Evolutionary conservation across 1,140 invertebrate species (phyloP).

Genomic region (Leptinotarsa defecta): DNA sequence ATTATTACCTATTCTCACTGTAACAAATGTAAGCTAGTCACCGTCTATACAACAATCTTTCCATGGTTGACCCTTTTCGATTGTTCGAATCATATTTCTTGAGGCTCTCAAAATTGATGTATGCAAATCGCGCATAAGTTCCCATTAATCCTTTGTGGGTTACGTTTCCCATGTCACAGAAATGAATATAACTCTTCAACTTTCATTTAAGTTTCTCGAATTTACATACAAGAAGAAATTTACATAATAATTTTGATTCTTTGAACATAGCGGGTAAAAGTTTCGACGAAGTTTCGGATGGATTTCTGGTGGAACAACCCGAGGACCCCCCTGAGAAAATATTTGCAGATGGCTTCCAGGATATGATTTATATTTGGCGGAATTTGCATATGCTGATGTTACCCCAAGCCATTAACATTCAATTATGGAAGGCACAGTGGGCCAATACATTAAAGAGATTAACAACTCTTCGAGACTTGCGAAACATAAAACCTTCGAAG

Average conservation of each 20-base stretch:
- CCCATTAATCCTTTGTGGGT: slow-evolving; percentile 17
- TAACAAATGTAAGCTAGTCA: too few relatives aligned
- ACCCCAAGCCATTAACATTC: slow-evolving; percentile 2
- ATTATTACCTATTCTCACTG: too few relatives aligned
- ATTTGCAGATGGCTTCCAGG: not conserved
- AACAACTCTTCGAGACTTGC: slow-evolving; percentile 1
- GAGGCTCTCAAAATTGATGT: slow-evolving; percentile 9
- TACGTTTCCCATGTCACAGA: slow-evolving; percentile 24
- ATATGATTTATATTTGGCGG: slow-evolving; percentile 1
- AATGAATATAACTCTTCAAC: slow-evolving; percentile 19
- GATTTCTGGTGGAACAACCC: slow-evolving; percentile 2
- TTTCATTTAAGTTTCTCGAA: slow-evolving; percentile 24
- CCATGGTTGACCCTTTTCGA: slow-evolving; percentile 2
- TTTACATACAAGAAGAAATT: slow-evolving; percentile 24
- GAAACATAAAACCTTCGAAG: not conserved
- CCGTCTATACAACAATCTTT: not conserved
- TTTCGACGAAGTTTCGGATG: slow-evolving; percentile 18
- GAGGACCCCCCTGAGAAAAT: slow-evolving; percentile 4
- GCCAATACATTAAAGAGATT: slow-evolving; percentile 3
- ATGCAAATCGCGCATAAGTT: slow-evolving; percentile 18
- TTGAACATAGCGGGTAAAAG: slow-evolving; percentile 15
- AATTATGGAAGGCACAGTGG: not conserved
- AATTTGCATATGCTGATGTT: slow-evolving; percentile 3
- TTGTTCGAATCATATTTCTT: not conserved
- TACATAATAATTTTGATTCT: slow-evolving; percentile 24